Evolutionary conservation across 2,113 vertebrate genomes (phyloP).

Genomic region (Heptranchias perlo): DNA sequence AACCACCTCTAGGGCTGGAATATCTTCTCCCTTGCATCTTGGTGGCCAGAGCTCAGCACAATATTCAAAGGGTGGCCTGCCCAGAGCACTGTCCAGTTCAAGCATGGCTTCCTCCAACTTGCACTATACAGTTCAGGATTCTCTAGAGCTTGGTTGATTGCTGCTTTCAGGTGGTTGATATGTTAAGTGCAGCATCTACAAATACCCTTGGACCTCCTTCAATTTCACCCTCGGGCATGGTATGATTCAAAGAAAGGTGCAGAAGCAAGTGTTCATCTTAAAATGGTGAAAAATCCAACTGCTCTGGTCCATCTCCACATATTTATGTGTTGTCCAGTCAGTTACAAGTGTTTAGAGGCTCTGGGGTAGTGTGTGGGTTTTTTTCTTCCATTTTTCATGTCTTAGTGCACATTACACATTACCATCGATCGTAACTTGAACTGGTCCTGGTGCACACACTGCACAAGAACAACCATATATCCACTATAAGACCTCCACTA

Average conservation of each 20-base stretch:
- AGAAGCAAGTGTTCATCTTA: not conserved
- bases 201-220: not conserved
- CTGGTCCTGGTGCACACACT: not conserved
- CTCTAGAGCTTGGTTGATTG: no score
- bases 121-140: no score
- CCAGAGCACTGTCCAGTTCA: no score
- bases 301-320: not conserved
- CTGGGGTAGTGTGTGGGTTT: not conserved
- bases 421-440: not conserved
- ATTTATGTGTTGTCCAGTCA: not conserved
- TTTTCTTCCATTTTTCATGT: not conserved
- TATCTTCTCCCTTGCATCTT: no score
- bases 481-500: not conserved
- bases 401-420: not conserved
- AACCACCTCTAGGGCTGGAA: no score
- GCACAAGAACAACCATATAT: not conserved
- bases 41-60: no score
- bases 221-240: not conserved
- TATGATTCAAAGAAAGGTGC: not conserved
- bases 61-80: no score
- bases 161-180: no score
- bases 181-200: not conserved
- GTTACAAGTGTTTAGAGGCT: not conserved
- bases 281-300: not conserved
- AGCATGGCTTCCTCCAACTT: no score